phyloP scores from a whole-genome alignment of 1,140 invertebrate genomes.

The Hylyphantes graminicola region DNA sequence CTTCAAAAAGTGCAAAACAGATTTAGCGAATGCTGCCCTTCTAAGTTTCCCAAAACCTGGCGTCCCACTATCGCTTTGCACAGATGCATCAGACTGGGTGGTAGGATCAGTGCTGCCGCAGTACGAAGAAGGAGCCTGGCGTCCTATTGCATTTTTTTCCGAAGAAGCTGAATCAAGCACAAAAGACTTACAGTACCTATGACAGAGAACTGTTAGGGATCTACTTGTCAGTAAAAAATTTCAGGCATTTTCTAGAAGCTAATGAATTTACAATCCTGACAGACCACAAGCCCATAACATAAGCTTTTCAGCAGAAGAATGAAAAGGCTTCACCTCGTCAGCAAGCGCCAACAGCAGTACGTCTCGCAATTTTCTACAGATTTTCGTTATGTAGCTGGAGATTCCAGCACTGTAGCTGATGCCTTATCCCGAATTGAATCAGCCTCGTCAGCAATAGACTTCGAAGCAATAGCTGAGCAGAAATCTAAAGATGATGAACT shows the following conservation, averaged over 20 bases:
- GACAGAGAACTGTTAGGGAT: too few relatives aligned
- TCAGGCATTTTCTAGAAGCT: slow-evolving; percentile 65
- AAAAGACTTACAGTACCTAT: too few relatives aligned
- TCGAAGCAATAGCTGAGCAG: slow-evolving; percentile 4
- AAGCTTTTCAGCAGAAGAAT: slow-evolving; percentile 11
- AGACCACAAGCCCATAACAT: slow-evolving; percentile 64
- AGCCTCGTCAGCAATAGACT: slow-evolving; percentile 15
- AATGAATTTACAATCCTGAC: slow-evolving; percentile 63
- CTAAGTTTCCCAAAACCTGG: too few relatives aligned
- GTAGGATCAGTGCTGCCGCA: too few relatives aligned
- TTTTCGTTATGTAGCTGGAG: slow-evolving; percentile 66
- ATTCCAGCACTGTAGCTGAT: slow-evolving; percentile 64
- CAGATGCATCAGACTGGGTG: too few relatives aligned
- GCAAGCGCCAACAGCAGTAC: slow-evolving; percentile 64
- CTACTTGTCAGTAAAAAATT: too few relatives aligned
- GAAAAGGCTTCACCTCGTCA: slow-evolving; percentile 4
- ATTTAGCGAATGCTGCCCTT: slow-evolving; percentile 61
- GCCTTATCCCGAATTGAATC: slow-evolving; percentile 26
- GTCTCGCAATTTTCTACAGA: slow-evolving; percentile 67
- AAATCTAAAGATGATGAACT: too few relatives aligned
- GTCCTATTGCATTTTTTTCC: too few relatives aligned
- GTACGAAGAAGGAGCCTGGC: too few relatives aligned
- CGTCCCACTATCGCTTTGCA: slow-evolving; percentile 46
- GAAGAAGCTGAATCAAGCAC: too few relatives aligned
- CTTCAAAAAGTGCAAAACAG: slow-evolving; percentile 68